Base-by-base conservation (phyloP, 1,140 invertebrate species). In the Vanessa atalanta region DNA sequence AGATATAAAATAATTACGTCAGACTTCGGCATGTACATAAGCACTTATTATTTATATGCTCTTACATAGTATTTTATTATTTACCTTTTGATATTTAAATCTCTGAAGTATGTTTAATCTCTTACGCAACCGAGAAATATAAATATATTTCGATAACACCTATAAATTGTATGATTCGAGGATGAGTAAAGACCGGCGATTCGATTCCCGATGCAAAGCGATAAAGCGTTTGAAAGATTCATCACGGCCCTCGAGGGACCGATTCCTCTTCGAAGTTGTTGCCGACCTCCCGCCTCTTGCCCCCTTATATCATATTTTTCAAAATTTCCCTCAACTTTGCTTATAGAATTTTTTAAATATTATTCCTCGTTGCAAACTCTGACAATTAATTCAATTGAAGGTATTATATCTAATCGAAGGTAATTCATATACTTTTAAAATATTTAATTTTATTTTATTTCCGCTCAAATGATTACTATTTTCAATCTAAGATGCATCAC, bases 211-310 rank as follows among this genome's bases (percentile, higher is more conserved):
- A 87, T 88, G 85, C 85, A 85, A 83, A 83, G 82, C 88, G 86
- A 88, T 90, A 88, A 88, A 88, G 83, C 86, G 88, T 86, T 83
- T 88, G 83, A 88, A 88, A 88, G 87, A 90, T 90, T 90, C 88
- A 90, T 90, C 87, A 88, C 81, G 76, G 82, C 84, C 73, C 88
- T 78, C 87, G 16, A 70, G 86, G 83, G 87, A 78, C 70, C 86
- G 79, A 90, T 90, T 88, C 77, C 85, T 89, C 83, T 87, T 86
- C 82, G 66, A 88, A 89, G 76, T 89, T 88, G 86, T 80, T 80
- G 81, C 81, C 80, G 77, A 82, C 84, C 83, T 81, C 80, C 75
- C 82, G 76, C 84, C 83, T 82, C 79, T 72, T 66, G 77, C 80
- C 70, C 50, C 50, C 63, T 65, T 66, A 60, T 53, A 72, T 72